These are phyloP conservation scores for Siniperca obscura DNA, from an alignment of 2,797 vertebrate species.

Conservation along the genomic window DNA sequence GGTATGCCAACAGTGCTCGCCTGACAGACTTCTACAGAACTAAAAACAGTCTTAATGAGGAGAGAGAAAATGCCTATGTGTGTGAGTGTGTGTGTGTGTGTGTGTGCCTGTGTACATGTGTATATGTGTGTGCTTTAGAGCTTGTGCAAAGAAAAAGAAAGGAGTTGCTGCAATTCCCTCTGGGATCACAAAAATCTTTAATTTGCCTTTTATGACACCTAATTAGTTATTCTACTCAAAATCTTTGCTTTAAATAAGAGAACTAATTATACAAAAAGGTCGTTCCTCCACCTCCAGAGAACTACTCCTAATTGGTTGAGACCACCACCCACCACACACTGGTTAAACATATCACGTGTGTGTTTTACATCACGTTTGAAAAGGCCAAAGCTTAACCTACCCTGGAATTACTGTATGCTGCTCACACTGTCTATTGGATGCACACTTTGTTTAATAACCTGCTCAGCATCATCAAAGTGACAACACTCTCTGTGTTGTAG, in stretches of 20 bases:
- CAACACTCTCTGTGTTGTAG: constrained; percentile 45
- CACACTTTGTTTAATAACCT: constrained; percentile 55
- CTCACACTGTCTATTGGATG: constrained; percentile 44
- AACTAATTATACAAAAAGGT: constrained; percentile 97
- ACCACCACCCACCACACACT: constrained; percentile 79
- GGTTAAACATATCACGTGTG: constrained; percentile 75
- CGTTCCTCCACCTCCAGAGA: constrained; percentile 87
- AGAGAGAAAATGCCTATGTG: constrained; percentile 75
- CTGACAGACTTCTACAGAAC: constrained; percentile 89
- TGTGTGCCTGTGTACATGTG: constrained; percentile 51
- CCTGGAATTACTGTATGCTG: constrained; percentile 47
- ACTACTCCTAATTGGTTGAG: constrained; percentile 91
- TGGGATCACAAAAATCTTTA: constrained; percentile 91
- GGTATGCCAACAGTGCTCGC: constrained; percentile 85
- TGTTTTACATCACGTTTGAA: constrained; percentile 82
- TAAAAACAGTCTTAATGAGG: constrained; percentile 92
- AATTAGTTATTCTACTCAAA: constrained; percentile 96
- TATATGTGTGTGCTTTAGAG: constrained; percentile 62
- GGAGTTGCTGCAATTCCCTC: constrained; percentile 83
- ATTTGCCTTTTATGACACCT: constrained; percentile 95
- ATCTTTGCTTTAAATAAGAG: constrained; percentile 96
- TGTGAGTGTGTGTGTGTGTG: constrained; percentile 44
- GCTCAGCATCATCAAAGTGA: constrained; percentile 69
- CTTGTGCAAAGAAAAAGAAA: constrained; percentile 75
- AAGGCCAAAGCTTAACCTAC: constrained; percentile 80